Evolutionary conservation across 2,797 vertebrate species (phyloP).

Genomic region (Anas capensis): DNA sequence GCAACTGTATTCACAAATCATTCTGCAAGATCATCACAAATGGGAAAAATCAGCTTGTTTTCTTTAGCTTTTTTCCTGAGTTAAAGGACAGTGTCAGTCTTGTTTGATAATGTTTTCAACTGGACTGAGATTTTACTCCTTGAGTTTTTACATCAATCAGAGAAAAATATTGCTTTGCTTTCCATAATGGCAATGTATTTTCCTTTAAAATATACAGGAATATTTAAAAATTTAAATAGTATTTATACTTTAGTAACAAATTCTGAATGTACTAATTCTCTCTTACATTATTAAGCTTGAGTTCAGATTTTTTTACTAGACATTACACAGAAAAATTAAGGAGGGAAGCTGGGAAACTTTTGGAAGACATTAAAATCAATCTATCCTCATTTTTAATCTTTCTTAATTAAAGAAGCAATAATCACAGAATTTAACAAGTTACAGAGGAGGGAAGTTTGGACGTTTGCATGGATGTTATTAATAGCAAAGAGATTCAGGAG

Average conservation of each 20-base stretch:
- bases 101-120: neutral
- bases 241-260: neutral
- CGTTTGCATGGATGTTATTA: neutral
- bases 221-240: neutral
- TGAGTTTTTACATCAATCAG: neutral
- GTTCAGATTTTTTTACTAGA: neutral
- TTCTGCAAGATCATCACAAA: neutral
- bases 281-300: neutral
- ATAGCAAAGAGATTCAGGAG: neutral
- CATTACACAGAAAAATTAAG: neutral
- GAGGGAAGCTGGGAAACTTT: neutral
- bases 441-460: neutral
- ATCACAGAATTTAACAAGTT: neutral
- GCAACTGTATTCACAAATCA: neutral
- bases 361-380: neutral
- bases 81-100: neutral
- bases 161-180: neutral
- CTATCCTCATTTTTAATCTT: neutral
- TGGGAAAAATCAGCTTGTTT: neutral
- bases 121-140: neutral
- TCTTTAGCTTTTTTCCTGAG: neutral
- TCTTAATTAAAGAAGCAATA: neutral
- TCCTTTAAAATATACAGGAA: neutral
- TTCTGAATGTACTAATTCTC: neutral
- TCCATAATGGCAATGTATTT: neutral